A percentile compares a stretch with the other conserved stretches of the same genome.
phyloP scores from a whole-genome alignment of 2,113 vertebrate species.

The Passer domesticus region DNA sequence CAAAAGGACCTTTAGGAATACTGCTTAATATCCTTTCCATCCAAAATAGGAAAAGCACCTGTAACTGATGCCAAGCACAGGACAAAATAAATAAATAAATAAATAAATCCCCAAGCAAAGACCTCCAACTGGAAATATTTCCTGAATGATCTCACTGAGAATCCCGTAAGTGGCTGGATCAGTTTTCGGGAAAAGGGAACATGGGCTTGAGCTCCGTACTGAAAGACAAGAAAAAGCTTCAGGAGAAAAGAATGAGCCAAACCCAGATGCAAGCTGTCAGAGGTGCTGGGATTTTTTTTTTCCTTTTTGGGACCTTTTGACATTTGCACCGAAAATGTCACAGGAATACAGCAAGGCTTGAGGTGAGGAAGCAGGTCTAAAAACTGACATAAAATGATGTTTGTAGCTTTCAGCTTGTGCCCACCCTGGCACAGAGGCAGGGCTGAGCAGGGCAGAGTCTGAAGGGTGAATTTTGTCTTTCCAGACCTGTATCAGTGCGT shows the following conservation, averaged over 20 bases:
- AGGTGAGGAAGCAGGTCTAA: neutral
- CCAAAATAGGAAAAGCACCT: constrained; percentile 65
- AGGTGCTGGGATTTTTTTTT: neutral
- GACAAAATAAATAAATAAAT: constrained; percentile 26
- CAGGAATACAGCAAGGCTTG: neutral
- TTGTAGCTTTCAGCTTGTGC: neutral
- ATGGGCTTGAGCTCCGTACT: neutral
- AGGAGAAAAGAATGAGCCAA: neutral
- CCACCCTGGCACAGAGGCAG: neutral
- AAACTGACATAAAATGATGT: neutral
- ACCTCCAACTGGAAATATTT: constrained; percentile 43
- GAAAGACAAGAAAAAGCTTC: constrained; percentile 27
- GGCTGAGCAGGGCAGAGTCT: neutral
- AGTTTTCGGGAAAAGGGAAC: neutral
- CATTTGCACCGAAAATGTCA: neutral
- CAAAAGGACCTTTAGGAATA: constrained; percentile 60
- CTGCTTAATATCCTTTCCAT: constrained; percentile 50
- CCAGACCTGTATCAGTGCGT: accelerated
- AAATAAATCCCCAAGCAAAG: neutral
- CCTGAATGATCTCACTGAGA: constrained; percentile 22
- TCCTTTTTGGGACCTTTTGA: neutral
- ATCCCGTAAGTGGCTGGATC: constrained; percentile 57
- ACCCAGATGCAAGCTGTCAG: neutral
- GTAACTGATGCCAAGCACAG: constrained; percentile 54
- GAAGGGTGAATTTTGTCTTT: neutral